phyloP scores from a whole-genome alignment of 2,113 vertebrate species.

The Strigops habroptila region DNA sequence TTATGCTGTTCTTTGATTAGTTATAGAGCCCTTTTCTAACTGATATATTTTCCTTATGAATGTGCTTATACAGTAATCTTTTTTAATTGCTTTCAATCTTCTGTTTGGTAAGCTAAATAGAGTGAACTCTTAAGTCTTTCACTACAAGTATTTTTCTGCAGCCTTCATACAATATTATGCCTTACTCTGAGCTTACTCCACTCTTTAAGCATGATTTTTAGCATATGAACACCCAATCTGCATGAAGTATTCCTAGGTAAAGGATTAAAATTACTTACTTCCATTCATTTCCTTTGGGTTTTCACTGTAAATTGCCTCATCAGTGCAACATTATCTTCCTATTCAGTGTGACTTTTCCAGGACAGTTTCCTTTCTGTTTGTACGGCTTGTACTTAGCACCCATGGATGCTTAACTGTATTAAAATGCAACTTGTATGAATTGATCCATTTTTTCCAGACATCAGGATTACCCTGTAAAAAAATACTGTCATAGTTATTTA shows the following conservation, averaged over 20 bases:
- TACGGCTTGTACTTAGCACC: neutral
- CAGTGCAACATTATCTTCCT: neutral
- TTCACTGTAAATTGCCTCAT: neutral
- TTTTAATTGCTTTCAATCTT: neutral
- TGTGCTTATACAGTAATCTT: neutral
- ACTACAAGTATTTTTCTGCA: neutral
- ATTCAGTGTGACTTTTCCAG: neutral
- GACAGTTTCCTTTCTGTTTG: neutral
- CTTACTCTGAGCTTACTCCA: neutral
- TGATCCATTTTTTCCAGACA: neutral
- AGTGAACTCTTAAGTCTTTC: neutral
- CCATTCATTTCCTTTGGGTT: neutral
- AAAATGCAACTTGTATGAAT: neutral
- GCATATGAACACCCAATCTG: neutral
- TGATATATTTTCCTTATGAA: neutral
- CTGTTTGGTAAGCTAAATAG: neutral
- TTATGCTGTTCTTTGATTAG: neutral
- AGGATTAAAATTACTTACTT: neutral
- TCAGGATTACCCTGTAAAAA: neutral
- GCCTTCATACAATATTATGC: neutral
- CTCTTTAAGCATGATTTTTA: neutral
- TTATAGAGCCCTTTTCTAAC: neutral
- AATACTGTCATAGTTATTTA: neutral
- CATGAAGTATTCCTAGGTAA: neutral
- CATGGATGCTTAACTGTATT: neutral